phyloP scores from a whole-genome alignment of 2,888 invertebrate species.

The Sminthurides aquaticus region DNA sequence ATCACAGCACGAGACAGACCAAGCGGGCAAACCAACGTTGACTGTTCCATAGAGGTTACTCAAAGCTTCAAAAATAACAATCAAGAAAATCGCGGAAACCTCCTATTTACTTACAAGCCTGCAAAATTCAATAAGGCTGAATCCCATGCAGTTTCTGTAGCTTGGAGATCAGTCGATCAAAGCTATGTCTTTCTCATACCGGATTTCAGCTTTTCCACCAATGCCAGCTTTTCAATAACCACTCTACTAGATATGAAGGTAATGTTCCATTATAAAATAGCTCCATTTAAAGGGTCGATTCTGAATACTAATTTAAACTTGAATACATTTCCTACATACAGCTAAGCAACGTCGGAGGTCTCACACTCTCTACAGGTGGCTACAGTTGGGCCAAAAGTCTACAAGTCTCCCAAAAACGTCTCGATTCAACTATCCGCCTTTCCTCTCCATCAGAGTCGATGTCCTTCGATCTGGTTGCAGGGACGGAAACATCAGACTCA shows the following conservation, averaged over 20 bases:
- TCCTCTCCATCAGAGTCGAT: not conserved
- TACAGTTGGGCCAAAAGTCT: not conserved
- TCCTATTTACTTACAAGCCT: not conserved
- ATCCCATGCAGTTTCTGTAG: not conserved
- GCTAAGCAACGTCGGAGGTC: not conserved
- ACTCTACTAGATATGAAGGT: not conserved
- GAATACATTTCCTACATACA: too few species aligned
- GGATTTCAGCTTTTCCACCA: not conserved
- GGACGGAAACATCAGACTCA: not conserved
- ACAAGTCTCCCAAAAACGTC: not conserved
- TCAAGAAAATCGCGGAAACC: not conserved
- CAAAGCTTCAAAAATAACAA: not conserved
- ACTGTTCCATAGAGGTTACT: not conserved
- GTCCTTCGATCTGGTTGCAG: not conserved
- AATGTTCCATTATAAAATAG: too few species aligned
- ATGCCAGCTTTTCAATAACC: not conserved
- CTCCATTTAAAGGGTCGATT: too few species aligned
- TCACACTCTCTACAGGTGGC: not conserved
- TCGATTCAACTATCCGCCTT: not conserved
- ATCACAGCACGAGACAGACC: not conserved
- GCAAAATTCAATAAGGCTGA: not conserved
- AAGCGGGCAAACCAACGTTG: not conserved
- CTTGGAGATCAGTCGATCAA: not conserved
- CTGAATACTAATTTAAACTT: too few species aligned
- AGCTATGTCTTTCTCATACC: not conserved